Conservation (phyloP, 2,113 vertebrate species). For the Anguilla japonica region DNA sequence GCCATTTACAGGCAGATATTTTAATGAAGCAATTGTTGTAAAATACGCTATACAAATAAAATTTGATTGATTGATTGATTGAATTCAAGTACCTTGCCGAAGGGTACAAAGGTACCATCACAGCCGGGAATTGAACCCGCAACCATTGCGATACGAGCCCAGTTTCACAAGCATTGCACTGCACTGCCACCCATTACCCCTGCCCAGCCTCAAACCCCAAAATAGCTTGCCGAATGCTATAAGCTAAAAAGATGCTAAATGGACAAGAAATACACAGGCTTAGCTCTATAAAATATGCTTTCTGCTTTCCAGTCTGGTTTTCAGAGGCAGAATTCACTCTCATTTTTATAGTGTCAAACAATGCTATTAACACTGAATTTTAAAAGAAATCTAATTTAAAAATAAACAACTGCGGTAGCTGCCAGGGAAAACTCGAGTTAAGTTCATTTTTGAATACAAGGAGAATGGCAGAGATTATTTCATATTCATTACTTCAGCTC, state of each 20-base stretch:
- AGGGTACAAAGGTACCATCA: too few relatives aligned
- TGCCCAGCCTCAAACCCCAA: neutral
- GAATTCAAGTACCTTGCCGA: too few relatives aligned
- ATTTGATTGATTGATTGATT: too few relatives aligned
- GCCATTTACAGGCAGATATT: too few relatives aligned
- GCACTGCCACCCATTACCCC: neutral
- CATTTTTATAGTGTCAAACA: neutral
- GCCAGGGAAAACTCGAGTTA: neutral
- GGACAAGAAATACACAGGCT: too few relatives aligned
- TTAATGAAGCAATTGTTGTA: too few relatives aligned
- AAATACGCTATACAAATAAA: too few relatives aligned
- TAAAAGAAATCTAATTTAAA: neutral
- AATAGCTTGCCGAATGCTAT: neutral
- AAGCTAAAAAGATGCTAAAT: neutral
- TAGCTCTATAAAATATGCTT: neutral
- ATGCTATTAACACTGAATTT: conserved; percentile 1
- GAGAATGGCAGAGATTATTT: neutral
- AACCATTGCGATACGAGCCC: neutral
- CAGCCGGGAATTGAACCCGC: too few relatives aligned
- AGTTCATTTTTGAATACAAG: neutral
- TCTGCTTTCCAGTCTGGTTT: neutral
- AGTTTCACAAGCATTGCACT: neutral
- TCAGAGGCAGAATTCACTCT: neutral
- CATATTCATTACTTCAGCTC: neutral
- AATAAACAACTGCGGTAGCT: neutral